phyloP scores from a whole-genome alignment of 2,797 vertebrate species.

The Peromyscus melanophrys region DNA sequence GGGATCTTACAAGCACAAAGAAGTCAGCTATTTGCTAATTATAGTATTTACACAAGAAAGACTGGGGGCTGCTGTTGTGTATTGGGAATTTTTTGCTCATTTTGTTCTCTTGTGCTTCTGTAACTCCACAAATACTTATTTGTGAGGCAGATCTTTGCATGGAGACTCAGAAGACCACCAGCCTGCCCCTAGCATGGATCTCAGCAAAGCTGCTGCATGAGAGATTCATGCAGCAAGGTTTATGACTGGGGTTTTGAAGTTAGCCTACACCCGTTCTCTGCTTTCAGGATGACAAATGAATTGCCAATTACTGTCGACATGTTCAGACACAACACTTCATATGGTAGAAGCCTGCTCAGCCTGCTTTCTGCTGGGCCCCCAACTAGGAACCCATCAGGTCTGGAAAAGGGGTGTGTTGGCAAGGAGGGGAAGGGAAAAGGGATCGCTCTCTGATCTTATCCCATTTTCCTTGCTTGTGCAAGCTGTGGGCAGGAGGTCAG shows the following conservation, averaged over 20 bases:
- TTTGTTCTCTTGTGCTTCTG: slow-evolving; percentile 76
- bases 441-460: not conserved
- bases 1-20: slow-evolving; percentile 78
- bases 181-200: slow-evolving; percentile 18
- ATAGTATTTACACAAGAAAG: slow-evolving; percentile 77
- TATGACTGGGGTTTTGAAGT: slow-evolving; percentile 33
- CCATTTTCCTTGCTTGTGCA: not conserved
- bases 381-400: slow-evolving; percentile 70
- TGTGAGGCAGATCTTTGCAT: slow-evolving; percentile 59
- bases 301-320: slow-evolving; percentile 70
- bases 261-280: slow-evolving; percentile 77
- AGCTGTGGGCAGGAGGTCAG: slow-evolving; percentile 79
- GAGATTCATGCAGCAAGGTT: slow-evolving; percentile 10
- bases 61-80: slow-evolving; percentile 67
- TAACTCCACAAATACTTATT: slow-evolving; percentile 75
- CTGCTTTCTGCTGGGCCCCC: slow-evolving; percentile 71
- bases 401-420: slow-evolving; percentile 50
- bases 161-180: slow-evolving; percentile 71
- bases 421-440: not conserved
- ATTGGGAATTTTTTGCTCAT: not conserved
- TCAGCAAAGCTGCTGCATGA: slow-evolving; percentile 38
- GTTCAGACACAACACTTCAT: slow-evolving; percentile 75
- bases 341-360: slow-evolving; percentile 46
- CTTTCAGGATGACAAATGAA: slow-evolving; percentile 81
- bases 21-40: slow-evolving; percentile 83